Percentiles rank a stretch among this genome's conserved stretches.
Conservation (phyloP, 2,113 vertebrate genomes). For the Struthidea cinerea region DNA sequence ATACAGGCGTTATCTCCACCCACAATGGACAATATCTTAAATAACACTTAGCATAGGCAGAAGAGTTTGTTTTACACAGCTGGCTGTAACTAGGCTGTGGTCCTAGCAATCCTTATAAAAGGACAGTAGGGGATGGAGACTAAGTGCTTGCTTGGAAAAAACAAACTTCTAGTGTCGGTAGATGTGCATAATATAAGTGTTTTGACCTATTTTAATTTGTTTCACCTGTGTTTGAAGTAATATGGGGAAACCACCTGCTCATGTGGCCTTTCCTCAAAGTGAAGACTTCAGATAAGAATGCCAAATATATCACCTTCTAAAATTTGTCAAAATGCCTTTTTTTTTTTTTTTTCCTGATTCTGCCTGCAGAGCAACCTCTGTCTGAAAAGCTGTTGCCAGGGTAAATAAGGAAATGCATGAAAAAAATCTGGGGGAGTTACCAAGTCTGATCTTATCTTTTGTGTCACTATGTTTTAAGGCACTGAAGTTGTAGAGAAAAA, state of each 20-base stretch:
- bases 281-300: neutral
- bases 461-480: conserved; percentile 9
- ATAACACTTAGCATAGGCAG: neutral
- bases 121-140: neutral
- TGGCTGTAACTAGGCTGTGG: neutral
- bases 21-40: neutral
- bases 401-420: conserved; percentile 62
- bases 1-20: neutral
- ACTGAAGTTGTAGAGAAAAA: neutral
- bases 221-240: neutral
- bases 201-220: conserved; percentile 1
- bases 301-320: neutral
- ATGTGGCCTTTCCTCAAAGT: neutral
- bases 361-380: conserved; percentile 4
- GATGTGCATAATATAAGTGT: neutral
- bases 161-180: neutral
- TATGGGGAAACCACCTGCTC: neutral
- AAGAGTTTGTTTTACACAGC: neutral
- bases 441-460: conserved; percentile 41
- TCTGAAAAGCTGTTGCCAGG: conserved; percentile 14
- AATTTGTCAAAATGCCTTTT: neutral
- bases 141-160: neutral
- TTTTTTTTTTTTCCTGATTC: neutral
- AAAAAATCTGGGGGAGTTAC: conserved; percentile 48
- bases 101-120: neutral